Base-by-base conservation (phyloP, 2,888 invertebrate species). In the Pardosa pseudoannulata region DNA sequence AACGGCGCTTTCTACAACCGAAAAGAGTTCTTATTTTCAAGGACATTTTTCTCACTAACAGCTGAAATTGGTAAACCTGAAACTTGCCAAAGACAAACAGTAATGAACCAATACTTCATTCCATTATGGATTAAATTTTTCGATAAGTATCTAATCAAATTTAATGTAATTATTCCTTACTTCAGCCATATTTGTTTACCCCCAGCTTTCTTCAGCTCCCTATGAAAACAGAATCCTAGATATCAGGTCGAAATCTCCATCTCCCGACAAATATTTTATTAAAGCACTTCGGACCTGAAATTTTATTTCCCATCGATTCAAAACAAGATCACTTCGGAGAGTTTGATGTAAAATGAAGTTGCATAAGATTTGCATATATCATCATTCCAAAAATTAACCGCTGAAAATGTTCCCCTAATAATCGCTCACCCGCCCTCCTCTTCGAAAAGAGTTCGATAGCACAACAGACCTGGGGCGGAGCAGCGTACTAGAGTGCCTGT, bases 361-460 rank as follows among this genome's bases (percentile, higher is more conserved):
- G 3, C 19, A 16, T 16, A 23, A 19, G 56, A 56, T 56, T 23
- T 23, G 56, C 56, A 56, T 56, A n/a, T n/a, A 2, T 56, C 6
- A 56, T 56, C 56, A 1, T 56, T 23, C 56, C 19, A 19, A 56
- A 56, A 56, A 56, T 56, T 56, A 56, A 56, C 56, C 23, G 64
- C 70, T 39, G 74, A 32, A 76, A 82, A 75, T 68, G 75, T 70
- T 75, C 71, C 56, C 71, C 75, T 81, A 74, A 81, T 81, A 74
- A 81, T 56, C 62, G 11, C 36, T 23, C 68, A 36, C 65, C 73
- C 67, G 31, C 50, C 65, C 29, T 19, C 62, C 62, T 16, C 23
- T 9, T 29, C 67, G 29, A 62, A 73, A 62, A 56, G 56, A 73
- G 50, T 75, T 75, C 75, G 39, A 64, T 82, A 71, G 78, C 78